Conservation (phyloP, 2,888 invertebrate species). For the Volucella bombylans region DNA sequence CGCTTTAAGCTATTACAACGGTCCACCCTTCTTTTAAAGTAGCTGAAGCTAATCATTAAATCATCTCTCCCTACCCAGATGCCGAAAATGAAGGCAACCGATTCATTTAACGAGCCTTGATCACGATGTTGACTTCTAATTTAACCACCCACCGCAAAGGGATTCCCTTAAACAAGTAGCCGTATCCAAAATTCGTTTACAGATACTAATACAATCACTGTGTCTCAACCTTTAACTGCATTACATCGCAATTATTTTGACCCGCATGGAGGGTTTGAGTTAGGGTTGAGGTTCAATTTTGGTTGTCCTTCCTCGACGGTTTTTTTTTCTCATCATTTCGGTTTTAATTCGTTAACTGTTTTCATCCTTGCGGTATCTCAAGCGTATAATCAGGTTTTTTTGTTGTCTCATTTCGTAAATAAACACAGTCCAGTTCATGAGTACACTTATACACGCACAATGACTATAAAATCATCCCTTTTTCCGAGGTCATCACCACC, state of each 20-base stretch:
- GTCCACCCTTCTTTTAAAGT: too few relatives aligned
- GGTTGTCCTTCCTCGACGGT: conserved; percentile 1
- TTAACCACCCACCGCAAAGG: conserved; percentile 17
- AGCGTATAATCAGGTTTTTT: conserved; percentile 69
- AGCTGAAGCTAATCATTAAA: too few relatives aligned
- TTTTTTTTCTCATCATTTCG: conserved; percentile 16
- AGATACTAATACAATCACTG: not conserved
- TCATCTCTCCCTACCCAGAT: too few relatives aligned
- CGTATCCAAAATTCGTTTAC: conserved; percentile 6
- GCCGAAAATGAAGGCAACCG: too few relatives aligned
- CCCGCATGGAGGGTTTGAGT: not conserved
- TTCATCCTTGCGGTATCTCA: conserved; percentile 53
- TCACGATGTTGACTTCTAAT: conserved; percentile 12
- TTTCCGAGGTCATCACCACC: conserved; percentile 1
- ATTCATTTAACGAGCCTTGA: too few relatives aligned
- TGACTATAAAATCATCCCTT: conserved; percentile 54
- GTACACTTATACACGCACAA: conserved; percentile 32
- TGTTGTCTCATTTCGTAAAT: conserved; percentile 52
- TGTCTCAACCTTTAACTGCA: not conserved
- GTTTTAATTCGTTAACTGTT: conserved; percentile 57
- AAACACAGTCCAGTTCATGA: conserved; percentile 10
- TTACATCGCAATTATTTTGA: not conserved
- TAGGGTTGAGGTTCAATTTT: conserved; percentile 28
- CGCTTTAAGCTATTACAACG: too few relatives aligned
- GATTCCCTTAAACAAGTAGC: conserved; percentile 6